Evolutionary conservation across 2,113 vertebrate genomes (phyloP), one percentile per base, ranked within the genome.

Genomic region (Jaculus jaculus): DNA sequence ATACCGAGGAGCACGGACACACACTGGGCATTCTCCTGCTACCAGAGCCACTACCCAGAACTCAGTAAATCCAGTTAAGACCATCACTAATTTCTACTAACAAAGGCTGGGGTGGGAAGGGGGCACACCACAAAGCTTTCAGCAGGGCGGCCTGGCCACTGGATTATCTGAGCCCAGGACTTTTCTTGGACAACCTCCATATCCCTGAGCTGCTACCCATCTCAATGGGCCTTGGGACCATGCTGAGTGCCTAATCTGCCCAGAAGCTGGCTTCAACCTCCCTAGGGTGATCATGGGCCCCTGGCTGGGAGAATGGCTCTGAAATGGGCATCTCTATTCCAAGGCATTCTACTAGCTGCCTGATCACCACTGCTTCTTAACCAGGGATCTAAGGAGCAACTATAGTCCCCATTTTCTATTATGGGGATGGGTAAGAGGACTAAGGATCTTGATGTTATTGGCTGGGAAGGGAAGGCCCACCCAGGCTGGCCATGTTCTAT

Each of bases 31-130:
- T 20, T 13, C 93, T 79, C 82, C 81, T 17, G 73, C 91, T 16
- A 83, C 69, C 90, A 88, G 63, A 87, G 88, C 75, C 0, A 0
- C 87, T 32, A 4, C 96, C 69, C 34, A 23, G 91, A 94, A 18
- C 93, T 8, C 13, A 4, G 26, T 77, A 63, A 96, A 96, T 86
- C 96, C 96, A 94, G 91, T 95, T 84, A 96, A 42, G 61, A 73
- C 5, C 3, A 66, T 47, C 65, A 82, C 69, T 68, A 85, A 93
- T 18, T 89, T 61, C 84, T 80, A 75, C 65, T 0, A 17, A 63
- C 0, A 75, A 61, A 89, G 89, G 69, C 8, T 89, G 7, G 0
- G 65, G 0, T 7, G n/a, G 93, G 11, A 54, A 12, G 51, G 51
- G 51, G 54, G 54, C 54, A 54, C 69, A 82, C 88, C 86, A 60